Evolutionary conservation across 37 sponge, comb jelly and placozoan genomes (phyloP), one percentile per base, ranked within the genome.

Genomic region (Theonella swinhoei): DNA sequence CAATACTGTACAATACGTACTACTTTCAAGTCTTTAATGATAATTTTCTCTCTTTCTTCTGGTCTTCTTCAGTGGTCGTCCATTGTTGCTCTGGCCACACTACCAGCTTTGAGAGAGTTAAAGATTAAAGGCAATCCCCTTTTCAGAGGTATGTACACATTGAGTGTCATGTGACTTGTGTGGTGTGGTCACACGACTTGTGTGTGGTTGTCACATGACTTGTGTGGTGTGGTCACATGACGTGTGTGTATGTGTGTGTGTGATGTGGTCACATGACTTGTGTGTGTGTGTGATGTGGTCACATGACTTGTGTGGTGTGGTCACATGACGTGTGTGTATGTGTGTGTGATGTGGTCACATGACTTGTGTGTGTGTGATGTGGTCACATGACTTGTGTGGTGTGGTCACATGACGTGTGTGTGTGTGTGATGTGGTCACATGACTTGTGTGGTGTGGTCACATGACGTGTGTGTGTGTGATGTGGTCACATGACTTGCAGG

Each of bases 121-220:
- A 88, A 92, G 29, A 70, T 95, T 62, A 83, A 82, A 69, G 68
- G 78, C 59, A 92, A 89, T 59, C 95, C 93, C 47, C 32, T 92
- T 39, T 28, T 86, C 39, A 58, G 65, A 80, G 80, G 94, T 89
- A 63, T 40, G 63, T 63, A 7, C 14, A n/a, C 14, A 5, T 22
- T 3, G 32, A 42, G 47, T 38, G 7, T 24, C 4, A 11, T 47
- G 39, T 81, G 37, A 47, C 24, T 30, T 47, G 9, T 71, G 63
- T 20, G 4, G 22, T 23, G 5, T 25, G 2, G 9, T 5, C n/a
- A 5, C 25, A 66, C n/a, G 28, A 8, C 7, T 11, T 11, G 20
- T 25, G 26, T 25, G 68, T 24, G 7, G 7, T 28, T 69, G 34
- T 69, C 5, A 4, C 3, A 34, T 1, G 22, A 34, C 3, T 69